Evolutionary conservation across 92 coral and sea anemone genomes (phyloP), one percentile per base, ranked within the genome.

Genomic region (Ricordea florida): DNA sequence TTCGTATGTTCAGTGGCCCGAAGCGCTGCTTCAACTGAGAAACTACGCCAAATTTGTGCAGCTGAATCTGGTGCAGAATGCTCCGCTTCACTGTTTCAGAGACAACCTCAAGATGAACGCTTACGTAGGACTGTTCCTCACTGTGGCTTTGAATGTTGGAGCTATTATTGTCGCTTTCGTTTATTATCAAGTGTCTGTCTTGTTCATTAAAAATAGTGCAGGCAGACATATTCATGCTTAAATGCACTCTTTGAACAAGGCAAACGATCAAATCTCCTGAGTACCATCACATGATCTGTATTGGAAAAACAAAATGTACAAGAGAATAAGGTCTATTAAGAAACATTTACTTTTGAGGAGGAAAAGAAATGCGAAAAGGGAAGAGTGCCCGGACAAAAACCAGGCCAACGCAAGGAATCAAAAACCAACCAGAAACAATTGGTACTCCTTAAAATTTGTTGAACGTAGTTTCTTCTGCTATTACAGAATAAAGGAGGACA

Each of bases 1-100:
- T 22, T 80, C 90, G 43, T 89, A 85, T 56, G 69, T 89, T 22
- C 80, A 87, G 30, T 89, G 94, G 94, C 94, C 94, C 13, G 88
- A 85, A 25, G 59, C 91, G 30, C 68, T 89, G 48, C 80, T 85
- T 8, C 85, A 75, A 52, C 67, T 89, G 50, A 81, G 60, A 14
- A 82, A 79, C 46, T 89, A 89, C 31, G 82, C 88, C 26, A 85
- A 85, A 64, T 81, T 85, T 30, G 58, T 85, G 64, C 94, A 89
- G 72, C 57, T 89, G 27, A 85, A 89, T 69, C 33, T 89, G 38
- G 51, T 89, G 3, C 94, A 89, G 64, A 81, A 85, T n/a, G 94
- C 91, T 4, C 94, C 94, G 10, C 40, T 81, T 10, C 86, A 85
- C 48, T 89, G 94, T 75, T 69, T 85, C 74, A 81, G 20, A 27